Percentiles rank a stretch among this genome's conserved stretches.
Evolutionary conservation across 1,140 invertebrate species (phyloP).

Genomic region (Papilio aristodemus): DNA sequence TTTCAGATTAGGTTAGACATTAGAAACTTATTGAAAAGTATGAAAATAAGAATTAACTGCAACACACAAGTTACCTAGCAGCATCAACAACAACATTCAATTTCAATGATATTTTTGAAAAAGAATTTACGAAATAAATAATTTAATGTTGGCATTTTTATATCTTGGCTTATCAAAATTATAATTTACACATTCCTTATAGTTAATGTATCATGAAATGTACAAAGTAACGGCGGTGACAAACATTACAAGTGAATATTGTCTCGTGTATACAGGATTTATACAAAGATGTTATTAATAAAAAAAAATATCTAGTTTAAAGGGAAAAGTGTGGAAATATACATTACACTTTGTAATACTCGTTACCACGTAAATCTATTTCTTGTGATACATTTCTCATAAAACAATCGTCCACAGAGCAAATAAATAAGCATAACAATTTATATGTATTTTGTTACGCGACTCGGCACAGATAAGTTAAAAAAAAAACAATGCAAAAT

Average conservation of each 20-base stretch:
- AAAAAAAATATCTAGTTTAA: background rate
- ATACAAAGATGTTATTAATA: background rate
- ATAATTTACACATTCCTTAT: background rate
- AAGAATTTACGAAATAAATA: no score
- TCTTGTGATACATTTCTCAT: background rate
- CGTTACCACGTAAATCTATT: constrained; percentile 7
- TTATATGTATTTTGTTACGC: background rate
- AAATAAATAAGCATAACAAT: constrained; percentile 19
- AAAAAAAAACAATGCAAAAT: constrained; percentile 10
- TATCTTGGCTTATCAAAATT: background rate
- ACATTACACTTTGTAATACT: background rate
- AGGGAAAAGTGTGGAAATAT: background rate
- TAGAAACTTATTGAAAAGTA: background rate
- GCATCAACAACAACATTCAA: background rate
- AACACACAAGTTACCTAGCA: background rate
- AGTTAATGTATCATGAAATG: background rate
- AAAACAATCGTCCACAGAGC: background rate
- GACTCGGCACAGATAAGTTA: background rate
- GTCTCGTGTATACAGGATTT: background rate
- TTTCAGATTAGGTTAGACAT: background rate
- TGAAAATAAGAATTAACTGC: background rate
- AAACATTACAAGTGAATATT: background rate
- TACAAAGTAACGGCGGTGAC: background rate
- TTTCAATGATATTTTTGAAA: no score
- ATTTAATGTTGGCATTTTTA: no score